A percentile compares a stretch with the other conserved stretches of the same genome.
These are phyloP conservation scores for Trematomus bernacchii DNA, from an alignment of 2,797 vertebrate species.

Conservation along the genomic window DNA sequence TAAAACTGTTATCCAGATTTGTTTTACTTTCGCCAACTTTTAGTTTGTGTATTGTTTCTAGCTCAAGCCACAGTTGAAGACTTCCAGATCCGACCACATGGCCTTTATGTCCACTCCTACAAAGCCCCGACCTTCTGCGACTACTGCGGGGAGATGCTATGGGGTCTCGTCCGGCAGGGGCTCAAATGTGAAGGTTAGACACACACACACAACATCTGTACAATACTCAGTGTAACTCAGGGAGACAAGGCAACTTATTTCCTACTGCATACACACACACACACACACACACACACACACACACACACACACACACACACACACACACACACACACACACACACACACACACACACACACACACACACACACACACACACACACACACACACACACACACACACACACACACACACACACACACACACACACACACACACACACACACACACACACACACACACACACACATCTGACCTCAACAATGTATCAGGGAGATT, in stretches of 20 bases:
- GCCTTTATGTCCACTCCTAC: constrained; percentile 98
- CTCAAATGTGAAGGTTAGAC: constrained; percentile 97
- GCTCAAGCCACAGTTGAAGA: constrained; percentile 98
- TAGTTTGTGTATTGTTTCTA: constrained; percentile 77
- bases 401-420: no score
- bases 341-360: no score
- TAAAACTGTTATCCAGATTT: constrained; percentile 8
- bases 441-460: no score
- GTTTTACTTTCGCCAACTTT: constrained; percentile 55
- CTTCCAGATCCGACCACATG: constrained; percentile 98
- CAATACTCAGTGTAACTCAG: background rate
- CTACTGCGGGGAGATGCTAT: constrained; percentile 99
- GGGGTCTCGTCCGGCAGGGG: constrained; percentile 97
- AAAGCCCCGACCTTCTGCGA: constrained; percentile 98
- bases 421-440: background rate
- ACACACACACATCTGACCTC: constrained; percentile 31
- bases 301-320: constrained; percentile 10
- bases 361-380: no score
- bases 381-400: background rate
- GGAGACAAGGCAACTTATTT: background rate
- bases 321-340: constrained; percentile 4
- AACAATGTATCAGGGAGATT: constrained; percentile 44
- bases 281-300: background rate
- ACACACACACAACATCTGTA: background rate
- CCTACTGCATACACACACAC: background rate